Conservation (phyloP, 2,797 vertebrate species). For the Enteromius fasciolatus region DNA sequence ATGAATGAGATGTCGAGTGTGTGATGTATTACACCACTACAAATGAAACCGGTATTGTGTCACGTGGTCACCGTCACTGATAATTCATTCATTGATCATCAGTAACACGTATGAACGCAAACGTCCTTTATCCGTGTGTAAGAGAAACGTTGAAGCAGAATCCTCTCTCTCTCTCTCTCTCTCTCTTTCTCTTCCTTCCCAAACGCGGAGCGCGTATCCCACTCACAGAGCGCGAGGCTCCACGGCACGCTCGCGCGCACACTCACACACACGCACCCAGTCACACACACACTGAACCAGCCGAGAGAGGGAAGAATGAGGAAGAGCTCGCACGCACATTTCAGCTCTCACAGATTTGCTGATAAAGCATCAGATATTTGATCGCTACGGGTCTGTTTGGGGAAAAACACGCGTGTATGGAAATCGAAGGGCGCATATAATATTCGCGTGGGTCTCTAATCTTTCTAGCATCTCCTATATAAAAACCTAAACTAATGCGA, state of each 20-base stretch:
- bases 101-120: no score
- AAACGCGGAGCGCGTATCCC: conserved; percentile 28
- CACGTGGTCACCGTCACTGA: conserved; percentile 12
- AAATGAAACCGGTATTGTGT: conserved; percentile 3
- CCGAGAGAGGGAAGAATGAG: conserved; percentile 76
- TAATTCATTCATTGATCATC: conserved; percentile 32
- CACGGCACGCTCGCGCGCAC: conserved; percentile 22
- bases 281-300: conserved; percentile 33
- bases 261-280: conserved; percentile 2
- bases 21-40: conserved; percentile 18
- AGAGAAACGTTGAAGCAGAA: conserved; percentile 6
- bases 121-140: no score
- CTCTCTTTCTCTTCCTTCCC: not conserved
- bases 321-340: conserved; percentile 76
- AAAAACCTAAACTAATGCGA: conserved; percentile 70
- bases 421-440: conserved; percentile 63
- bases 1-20: conserved; percentile 7
- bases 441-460: conserved; percentile 62
- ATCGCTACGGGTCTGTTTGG: conserved; percentile 69
- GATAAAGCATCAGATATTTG: conserved; percentile 75
- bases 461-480: conserved; percentile 70
- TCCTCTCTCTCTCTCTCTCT: not conserved
- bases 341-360: conserved; percentile 75
- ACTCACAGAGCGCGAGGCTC: conserved; percentile 38
- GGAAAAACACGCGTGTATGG: conserved; percentile 68